Conservation (phyloP, 2,113 vertebrate species). For the Pyrgilauda ruficollis region DNA sequence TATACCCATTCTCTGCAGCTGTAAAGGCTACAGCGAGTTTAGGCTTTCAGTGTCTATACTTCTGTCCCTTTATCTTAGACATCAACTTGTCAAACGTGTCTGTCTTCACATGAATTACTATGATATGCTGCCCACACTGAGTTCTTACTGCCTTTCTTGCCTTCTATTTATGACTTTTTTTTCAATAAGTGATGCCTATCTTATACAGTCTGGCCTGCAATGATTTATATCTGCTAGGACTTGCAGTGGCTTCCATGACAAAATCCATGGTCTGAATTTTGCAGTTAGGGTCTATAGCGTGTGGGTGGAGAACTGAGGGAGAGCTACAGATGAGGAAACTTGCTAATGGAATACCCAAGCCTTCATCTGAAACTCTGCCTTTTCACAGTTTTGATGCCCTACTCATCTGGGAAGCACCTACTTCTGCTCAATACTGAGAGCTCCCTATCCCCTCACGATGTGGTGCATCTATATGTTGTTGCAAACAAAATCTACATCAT, state of each 20-base stretch:
- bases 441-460: background rate
- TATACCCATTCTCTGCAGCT: background rate
- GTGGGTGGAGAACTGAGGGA: background rate
- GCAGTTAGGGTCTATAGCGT: background rate
- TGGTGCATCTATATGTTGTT: background rate
- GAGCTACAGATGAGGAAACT: background rate
- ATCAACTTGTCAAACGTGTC: background rate
- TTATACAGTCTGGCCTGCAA: background rate
- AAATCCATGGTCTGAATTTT: background rate
- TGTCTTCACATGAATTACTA: background rate
- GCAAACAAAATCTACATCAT: background rate
- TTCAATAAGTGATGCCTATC: background rate
- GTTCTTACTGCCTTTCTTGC: background rate
- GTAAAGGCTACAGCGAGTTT: background rate
- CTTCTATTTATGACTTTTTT: background rate
- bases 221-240: background rate
- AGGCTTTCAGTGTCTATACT: background rate
- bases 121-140: accelerated
- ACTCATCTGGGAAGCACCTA: background rate
- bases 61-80: background rate
- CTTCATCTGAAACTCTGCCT: background rate
- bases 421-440: background rate
- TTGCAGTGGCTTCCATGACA: background rate
- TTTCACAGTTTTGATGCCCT: background rate
- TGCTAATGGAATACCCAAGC: background rate